Evolutionary conservation across 2,888 invertebrate genomes (phyloP).

Genomic region (Meandrusa payeni): DNA sequence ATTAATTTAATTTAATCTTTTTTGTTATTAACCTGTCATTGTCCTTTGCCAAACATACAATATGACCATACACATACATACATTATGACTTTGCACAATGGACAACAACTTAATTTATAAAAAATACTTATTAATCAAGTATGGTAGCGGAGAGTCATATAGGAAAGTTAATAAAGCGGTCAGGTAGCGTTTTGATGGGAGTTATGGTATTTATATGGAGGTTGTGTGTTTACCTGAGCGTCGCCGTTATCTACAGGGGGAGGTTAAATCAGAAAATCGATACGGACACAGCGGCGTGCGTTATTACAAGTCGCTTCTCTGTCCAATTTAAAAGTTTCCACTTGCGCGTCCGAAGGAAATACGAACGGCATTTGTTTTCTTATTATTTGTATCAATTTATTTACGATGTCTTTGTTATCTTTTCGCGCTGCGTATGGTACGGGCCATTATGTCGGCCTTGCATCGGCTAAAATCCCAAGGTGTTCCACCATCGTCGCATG

Average conservation of each 20-base stretch:
- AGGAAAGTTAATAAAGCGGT: slow-evolving; percentile 15
- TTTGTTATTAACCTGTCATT: too few relatives aligned
- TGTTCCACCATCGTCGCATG: too few relatives aligned
- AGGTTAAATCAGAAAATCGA: slow-evolving; percentile 77
- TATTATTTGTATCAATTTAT: too few relatives aligned
- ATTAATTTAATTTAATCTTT: too few relatives aligned
- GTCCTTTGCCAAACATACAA: too few relatives aligned
- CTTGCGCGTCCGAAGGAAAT: slow-evolving; percentile 29
- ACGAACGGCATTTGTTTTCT: too few relatives aligned
- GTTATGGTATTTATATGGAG: slow-evolving; percentile 27
- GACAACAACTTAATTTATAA: not conserved
- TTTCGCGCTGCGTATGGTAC: too few relatives aligned
- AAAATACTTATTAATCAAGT: not conserved
- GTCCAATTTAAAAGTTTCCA: slow-evolving; percentile 48
- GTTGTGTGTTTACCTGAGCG: slow-evolving; percentile 51
- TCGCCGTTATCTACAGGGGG: slow-evolving; percentile 65
- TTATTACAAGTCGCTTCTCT: slow-evolving; percentile 46
- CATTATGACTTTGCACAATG: too few relatives aligned
- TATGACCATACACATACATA: too few relatives aligned
- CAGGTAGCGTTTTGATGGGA: slow-evolving; percentile 24
- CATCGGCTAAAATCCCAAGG: too few relatives aligned
- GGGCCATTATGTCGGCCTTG: too few relatives aligned
- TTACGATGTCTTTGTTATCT: too few relatives aligned
- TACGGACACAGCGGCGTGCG: slow-evolving; percentile 48
- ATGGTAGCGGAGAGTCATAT: not conserved